Base-by-base conservation (phyloP, 2,888 invertebrate genomes). In the Emmelina monodactyla region DNA sequence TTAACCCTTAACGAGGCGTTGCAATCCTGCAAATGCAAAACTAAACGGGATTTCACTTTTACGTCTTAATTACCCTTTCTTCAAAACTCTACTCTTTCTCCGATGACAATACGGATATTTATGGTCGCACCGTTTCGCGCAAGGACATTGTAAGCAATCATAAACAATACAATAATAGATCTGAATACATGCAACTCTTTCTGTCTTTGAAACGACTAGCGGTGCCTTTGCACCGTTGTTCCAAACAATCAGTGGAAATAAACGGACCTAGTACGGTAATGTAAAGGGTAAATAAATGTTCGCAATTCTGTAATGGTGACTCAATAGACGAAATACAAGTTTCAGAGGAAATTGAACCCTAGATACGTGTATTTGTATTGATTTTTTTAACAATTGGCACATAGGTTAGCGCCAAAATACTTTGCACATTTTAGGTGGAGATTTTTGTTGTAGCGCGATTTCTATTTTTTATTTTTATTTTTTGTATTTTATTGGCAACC, bases 101-200 rank as follows among this genome's bases (percentile, higher is more conserved):
- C 48, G 42, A 37, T 39, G 35, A 43, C 51, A 56, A 55, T 57
- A 57, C 22, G 33, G 16, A 45, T 60, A 75, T 78, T 78, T 76
- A 76, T 65, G 72, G 50, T 51, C 43, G 38, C 50, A 52, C 57
- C 53, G 57, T 64, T 68, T 59, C 55, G 58, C 58, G 57, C 56
- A 56, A 53, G 39, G 57, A 50, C 51, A 65, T 60, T 58, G 61
- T 53, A 52, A 51, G 45, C 48, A 49, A 50, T 55, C 47, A 44
- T 46, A 42, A 47, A 51, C 50, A 55, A n/a, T n/a, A n/a, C 12
- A 29, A 29, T 29, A 29, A 14, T 13, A 11, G 62, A 61, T 53
- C 61, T 50, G 55, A 56, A 68, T 72, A 70, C 69, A 73, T 76
- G 76, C 73, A 78, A 78, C 72, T 66, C 72, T 69, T 63, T 62